These are phyloP conservation scores for Heliothis peltigera DNA, from an alignment of 2,888 invertebrate genomes.

Conservation along the genomic window DNA sequence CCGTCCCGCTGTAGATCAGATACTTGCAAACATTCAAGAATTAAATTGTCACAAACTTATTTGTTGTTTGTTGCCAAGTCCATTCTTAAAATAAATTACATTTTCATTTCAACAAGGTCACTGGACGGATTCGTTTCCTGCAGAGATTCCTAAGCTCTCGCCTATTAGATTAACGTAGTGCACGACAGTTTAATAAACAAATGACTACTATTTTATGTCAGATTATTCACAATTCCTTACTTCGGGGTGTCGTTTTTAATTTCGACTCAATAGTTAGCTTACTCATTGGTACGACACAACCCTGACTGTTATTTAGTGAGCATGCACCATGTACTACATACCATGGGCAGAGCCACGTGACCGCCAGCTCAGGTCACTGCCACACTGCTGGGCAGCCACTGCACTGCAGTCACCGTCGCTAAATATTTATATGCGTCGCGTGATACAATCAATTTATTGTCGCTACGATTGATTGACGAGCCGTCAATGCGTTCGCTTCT, in stretches of 20 bases:
- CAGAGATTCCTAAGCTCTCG: background rate
- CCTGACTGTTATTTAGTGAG: background rate
- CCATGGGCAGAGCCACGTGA: no score
- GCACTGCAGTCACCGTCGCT: slow-evolving; percentile 31
- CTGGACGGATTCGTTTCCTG: background rate
- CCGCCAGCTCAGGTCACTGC: background rate
- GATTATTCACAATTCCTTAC: no score
- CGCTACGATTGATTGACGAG: slow-evolving; percentile 54
- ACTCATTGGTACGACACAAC: slow-evolving; percentile 14
- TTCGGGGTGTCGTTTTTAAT: no score
- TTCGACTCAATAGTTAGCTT: no score
- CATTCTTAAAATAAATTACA: background rate
- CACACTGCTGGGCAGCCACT: slow-evolving; percentile 5
- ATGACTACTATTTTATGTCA: no score
- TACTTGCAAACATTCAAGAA: background rate
- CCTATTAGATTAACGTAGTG: no score
- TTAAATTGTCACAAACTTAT: slow-evolving; percentile 14
- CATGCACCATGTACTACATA: background rate
- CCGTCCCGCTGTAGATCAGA: background rate
- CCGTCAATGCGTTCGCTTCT: slow-evolving; percentile 46
- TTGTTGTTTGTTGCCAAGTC: slow-evolving; percentile 12
- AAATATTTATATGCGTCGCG: slow-evolving; percentile 41
- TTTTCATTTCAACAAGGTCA: slow-evolving; percentile 3
- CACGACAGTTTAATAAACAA: no score
- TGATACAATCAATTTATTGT: slow-evolving; percentile 56